These are phyloP conservation scores for Ctena decussata DNA, from an alignment of 2,888 invertebrate genomes.

Conservation along the genomic window DNA sequence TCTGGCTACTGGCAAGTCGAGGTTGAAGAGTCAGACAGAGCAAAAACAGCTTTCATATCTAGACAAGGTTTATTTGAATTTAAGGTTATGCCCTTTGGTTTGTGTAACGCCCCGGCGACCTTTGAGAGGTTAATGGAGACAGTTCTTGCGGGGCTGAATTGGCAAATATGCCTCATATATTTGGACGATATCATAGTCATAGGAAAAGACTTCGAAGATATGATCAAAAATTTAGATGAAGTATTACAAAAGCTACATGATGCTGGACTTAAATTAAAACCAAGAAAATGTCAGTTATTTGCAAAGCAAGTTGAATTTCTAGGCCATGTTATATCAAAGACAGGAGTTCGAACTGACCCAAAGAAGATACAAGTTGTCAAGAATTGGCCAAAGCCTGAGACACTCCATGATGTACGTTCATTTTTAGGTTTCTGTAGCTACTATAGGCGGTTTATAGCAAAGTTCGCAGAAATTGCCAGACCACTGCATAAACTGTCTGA, in stretches of 20 bases:
- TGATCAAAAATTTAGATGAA: too few relatives aligned
- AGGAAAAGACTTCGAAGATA: not conserved
- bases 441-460: slow-evolving; percentile 10
- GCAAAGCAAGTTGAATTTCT: too few relatives aligned
- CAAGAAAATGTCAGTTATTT: too few relatives aligned
- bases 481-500: slow-evolving; percentile 30
- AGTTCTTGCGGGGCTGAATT: not conserved
- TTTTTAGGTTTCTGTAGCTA: too few relatives aligned
- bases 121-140: slow-evolving; percentile 10
- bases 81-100: too few relatives aligned
- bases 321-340: not conserved
- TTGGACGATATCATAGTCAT: slow-evolving; percentile 12
- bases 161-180: too few relatives aligned
- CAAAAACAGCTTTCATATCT: not conserved
- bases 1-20: too few relatives aligned
- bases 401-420: not conserved
- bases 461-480: not conserved
- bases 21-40: not conserved
- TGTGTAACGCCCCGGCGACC: too few relatives aligned
- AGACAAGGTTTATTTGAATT: too few relatives aligned
- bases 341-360: slow-evolving; percentile 9
- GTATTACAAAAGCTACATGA: too few relatives aligned
- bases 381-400: slow-evolving; percentile 3
- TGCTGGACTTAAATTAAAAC: slow-evolving; percentile 5
- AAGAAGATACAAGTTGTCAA: slow-evolving; percentile 9